Base-by-base conservation (phyloP, 1,140 invertebrate species). In the Hycleus phaleratus region DNA sequence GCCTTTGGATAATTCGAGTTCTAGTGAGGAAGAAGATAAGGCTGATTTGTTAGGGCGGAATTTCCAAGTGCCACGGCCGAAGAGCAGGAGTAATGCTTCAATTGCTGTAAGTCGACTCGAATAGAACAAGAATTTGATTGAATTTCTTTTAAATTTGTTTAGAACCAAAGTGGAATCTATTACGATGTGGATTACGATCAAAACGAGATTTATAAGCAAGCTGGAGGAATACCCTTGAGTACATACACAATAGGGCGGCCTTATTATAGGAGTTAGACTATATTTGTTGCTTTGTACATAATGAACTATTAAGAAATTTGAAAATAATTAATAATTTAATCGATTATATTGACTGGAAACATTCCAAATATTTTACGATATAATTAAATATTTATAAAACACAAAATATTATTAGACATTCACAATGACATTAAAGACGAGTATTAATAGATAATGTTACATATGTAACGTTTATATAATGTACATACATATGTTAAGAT, bases 81-180 rank as follows among this genome's bases (percentile, higher is more conserved):
- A 89, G 72, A 90, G 87, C 49, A 78, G 88, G 57, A 84, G 81
- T 49, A 80, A 82, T 62, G 76, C 82, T 47, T 87, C 84, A 48
- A 75, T 86, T 67, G 82, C 85, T 58, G 85, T 87, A 75, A 75
- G 76, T 46, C 26, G 7, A 4, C 11, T 42, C 3, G 10, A 11
- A 51, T 51, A 24, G 1, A 48, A 42, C 38, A 40, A 4, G 10
- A 38, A 38, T 56, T 49, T 18, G 18, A 42, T n/a, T 42, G 4
- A 42, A 8, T 42, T 42, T 4, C 7, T 42, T 44, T 51, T 44
- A 25, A 54, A 46, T 58, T 50, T 58, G 74, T 71, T 47, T 70
- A 74, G 88, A 90, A 90, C 74, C 88, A 91, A 78, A 90, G 85
- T 64, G 87, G 87, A 46, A 91, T 92, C 62, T 92, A 92, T 72